Conservation (phyloP, 2,797 vertebrate species). For the Platyrinchus mystaceus region DNA sequence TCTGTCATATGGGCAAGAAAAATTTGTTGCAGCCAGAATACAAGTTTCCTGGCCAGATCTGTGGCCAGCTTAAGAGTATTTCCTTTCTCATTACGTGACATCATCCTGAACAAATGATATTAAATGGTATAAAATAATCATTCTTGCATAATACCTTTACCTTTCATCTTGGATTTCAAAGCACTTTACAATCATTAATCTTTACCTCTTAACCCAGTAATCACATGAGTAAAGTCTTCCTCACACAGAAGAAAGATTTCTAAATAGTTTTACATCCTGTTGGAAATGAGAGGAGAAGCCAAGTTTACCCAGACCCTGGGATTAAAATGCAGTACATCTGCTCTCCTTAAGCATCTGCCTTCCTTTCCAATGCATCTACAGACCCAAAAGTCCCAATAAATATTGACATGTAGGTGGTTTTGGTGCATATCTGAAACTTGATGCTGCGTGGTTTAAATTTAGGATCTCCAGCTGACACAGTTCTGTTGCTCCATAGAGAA, state of each 20-base stretch:
- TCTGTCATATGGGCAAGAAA: background rate
- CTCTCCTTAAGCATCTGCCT: background rate
- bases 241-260: constrained; percentile 1
- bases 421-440: background rate
- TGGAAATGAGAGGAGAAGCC: background rate
- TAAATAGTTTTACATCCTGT: background rate
- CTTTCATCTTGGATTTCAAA: constrained; percentile 56
- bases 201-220: constrained; percentile 9
- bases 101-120: background rate
- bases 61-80: background rate
- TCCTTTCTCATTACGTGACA: background rate
- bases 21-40: background rate
- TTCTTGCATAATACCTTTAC: background rate
- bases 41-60: background rate
- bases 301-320: background rate
- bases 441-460: constrained; percentile 12
- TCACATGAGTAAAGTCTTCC: constrained; percentile 35
- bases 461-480: background rate
- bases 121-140: constrained; percentile 12
- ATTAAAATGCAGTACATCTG: background rate
- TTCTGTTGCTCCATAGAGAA: background rate
- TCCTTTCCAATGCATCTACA: background rate
- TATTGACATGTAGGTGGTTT: background rate
- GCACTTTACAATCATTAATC: constrained; percentile 13
- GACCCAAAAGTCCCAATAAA: background rate